phyloP scores from a whole-genome alignment of 2,888 invertebrate species.

The Abrostola tripartita region DNA sequence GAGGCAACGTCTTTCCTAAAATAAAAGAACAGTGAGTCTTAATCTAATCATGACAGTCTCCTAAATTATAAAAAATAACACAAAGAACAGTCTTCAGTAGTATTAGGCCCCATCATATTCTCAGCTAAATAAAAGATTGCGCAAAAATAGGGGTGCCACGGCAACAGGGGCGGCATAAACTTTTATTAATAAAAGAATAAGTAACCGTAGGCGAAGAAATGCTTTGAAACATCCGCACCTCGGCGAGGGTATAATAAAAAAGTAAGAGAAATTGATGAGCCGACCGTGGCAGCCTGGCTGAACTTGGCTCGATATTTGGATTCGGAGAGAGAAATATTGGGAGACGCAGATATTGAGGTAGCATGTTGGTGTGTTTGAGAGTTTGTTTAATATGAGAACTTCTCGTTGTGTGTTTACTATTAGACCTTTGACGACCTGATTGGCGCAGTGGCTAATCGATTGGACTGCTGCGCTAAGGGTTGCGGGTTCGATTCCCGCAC shows the following conservation, averaged over 20 bases:
- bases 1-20: too few relatives aligned
- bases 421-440: too few relatives aligned
- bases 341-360: conserved; percentile 11
- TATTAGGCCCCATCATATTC: conserved; percentile 41
- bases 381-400: not conserved
- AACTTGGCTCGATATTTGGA: conserved; percentile 59
- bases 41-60: too few relatives aligned
- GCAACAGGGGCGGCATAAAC: conserved; percentile 70
- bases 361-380: not conserved
- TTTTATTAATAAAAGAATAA: conserved; percentile 84
- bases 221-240: conserved; percentile 70
- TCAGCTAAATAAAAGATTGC: conserved; percentile 61
- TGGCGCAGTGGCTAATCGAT: too few relatives aligned
- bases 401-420: too few relatives aligned
- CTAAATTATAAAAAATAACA: not conserved
- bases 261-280: conserved; percentile 79
- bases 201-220: conserved; percentile 71
- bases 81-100: conserved; percentile 9
- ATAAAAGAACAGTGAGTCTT: too few relatives aligned
- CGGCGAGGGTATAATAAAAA: conserved; percentile 76
- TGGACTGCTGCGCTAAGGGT: too few relatives aligned
- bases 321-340: conserved; percentile 38
- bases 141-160: conserved; percentile 51
- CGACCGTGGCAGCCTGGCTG: conserved; percentile 60
- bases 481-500: too few relatives aligned